Conservation (phyloP, 2,113 vertebrate genomes). For the Pimephales promelas region DNA sequence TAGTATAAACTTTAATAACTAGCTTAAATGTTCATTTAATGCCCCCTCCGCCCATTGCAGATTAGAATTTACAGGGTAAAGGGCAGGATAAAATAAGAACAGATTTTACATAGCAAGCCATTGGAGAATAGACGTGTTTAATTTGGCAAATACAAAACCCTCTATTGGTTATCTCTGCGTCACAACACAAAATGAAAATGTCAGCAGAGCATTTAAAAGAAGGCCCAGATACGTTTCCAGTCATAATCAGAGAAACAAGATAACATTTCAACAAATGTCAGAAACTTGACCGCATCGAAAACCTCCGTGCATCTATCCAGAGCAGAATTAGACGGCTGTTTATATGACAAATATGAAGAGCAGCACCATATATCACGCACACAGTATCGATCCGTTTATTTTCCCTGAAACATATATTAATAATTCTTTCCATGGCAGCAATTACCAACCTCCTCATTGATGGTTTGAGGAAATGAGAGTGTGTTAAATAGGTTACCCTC, state of each 20-base stretch:
- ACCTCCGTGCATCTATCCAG: neutral
- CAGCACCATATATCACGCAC: neutral
- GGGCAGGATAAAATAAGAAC: neutral
- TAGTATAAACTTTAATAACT: too few relatives aligned
- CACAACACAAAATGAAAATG: neutral
- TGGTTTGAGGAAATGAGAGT: slow-evolving; percentile 41
- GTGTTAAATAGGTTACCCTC: slow-evolving; percentile 44
- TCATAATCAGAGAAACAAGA: neutral
- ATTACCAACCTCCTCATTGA: slow-evolving; percentile 8
- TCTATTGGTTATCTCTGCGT: neutral
- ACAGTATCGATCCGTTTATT: neutral
- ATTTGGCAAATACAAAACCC: slow-evolving; percentile 8
- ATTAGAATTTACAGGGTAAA: neutral
- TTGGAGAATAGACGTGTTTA: neutral
- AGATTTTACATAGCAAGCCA: neutral
- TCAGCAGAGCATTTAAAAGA: neutral
- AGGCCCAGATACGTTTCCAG: neutral
- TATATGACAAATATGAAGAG: neutral
- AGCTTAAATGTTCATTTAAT: neutral
- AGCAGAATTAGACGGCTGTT: neutral
- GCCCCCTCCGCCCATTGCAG: too few relatives aligned
- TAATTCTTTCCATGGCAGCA: neutral
- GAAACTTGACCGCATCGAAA: neutral
- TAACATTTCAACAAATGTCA: neutral
- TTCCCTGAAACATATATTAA: slow-evolving; percentile 28